Base-by-base conservation (phyloP, 2,888 invertebrate genomes). In the Agapostemon virescens region DNA sequence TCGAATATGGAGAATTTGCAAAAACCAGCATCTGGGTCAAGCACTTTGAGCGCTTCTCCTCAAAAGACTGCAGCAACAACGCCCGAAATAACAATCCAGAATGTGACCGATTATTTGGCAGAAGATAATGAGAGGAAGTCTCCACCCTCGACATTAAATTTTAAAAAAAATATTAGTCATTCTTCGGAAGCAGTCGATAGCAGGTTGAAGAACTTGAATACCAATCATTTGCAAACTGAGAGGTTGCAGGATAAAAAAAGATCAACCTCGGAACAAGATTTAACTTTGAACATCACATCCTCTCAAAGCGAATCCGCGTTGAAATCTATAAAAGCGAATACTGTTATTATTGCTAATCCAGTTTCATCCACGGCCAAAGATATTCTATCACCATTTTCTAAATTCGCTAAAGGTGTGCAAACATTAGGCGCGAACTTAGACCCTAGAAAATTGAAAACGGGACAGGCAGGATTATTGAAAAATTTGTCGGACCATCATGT, bases 361-460 rank as follows among this genome's bases (percentile, higher is more conserved):
- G 94, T 94, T 1, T 94, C 95, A 0, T 93, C 94, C n/a, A 95
- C 95, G 11, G 95, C 95, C 86, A 96, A 95, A 85, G 95, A 95
- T 93, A 95, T 96, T 0, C 88, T 96, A 45, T 96, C 96, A 0
- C 97, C 97, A 0, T 94, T 98, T 38, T 96, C 97, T 0, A 97
- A 97, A 91, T 93, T 98, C 68, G 98, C 98, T 0, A 97, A 97
- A 92, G 97, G 97, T 0, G 96, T 98, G 88, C 97, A 97, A 92
- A 96, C 94, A 89, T 94, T 98, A 70, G 96, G 98, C 0, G 96
- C 97, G 20, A 98, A 97, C 93, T 94, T 98, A 89, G 97, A 97
- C 93, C 97, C 97, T 0, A 94, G 97, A 81, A 97, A 97, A 91
- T 94, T 97, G 74, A 93, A 94, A 69, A 74, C 90, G 7, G 89